Base-by-base conservation (phyloP, 2,797 vertebrate species). In the Pseudochromis fuscus region DNA sequence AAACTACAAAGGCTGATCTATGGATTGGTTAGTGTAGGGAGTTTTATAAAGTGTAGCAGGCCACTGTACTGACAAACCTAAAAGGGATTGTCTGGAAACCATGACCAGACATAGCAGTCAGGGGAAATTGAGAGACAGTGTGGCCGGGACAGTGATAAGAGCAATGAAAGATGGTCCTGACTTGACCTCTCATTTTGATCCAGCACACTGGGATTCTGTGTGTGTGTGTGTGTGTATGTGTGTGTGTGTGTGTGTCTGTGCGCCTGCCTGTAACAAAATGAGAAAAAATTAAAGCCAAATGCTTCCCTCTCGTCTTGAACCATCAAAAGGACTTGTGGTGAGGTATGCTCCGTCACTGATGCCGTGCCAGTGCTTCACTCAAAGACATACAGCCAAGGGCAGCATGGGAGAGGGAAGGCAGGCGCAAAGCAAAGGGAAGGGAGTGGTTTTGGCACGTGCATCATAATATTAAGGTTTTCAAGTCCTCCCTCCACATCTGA, bases 401-500 rank as follows among this genome's bases (percentile, higher is more conserved):
- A 77, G 81, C 59, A 3, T 19, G 8, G 63, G 50, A 75, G 56
- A 9, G 46, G 69, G 50, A 31, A 15, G 60, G 67, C 33, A 49
- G 59, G 68, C 18, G 33, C 57, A 72, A 66, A 55, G 75, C 53
- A 38, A 79, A 10, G 55, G 44, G 69, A 68, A 74, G 78, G 79
- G 85, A 79, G 83, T 69, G 87, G 76, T 82, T 90, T 77, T 87
- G 81, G 85, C 84, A 79, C 7, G 1, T 45, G 70, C 52, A 16
- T 67, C 46, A 46, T 62, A 59, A 86, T 78, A 83, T 55, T 62
- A 77, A 72, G 51, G 63, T 87, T 88, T 88, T 84, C 85, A 84
- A 82, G 86, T 90, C 67, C 72, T 83, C 86, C 77, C 88, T 86
- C 87, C 80, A 87, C 88, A 83, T 84, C 77, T 80, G 91, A 94